phyloP scores from a whole-genome alignment of 1,140 invertebrate genomes.

The Formica exsecta region DNA sequence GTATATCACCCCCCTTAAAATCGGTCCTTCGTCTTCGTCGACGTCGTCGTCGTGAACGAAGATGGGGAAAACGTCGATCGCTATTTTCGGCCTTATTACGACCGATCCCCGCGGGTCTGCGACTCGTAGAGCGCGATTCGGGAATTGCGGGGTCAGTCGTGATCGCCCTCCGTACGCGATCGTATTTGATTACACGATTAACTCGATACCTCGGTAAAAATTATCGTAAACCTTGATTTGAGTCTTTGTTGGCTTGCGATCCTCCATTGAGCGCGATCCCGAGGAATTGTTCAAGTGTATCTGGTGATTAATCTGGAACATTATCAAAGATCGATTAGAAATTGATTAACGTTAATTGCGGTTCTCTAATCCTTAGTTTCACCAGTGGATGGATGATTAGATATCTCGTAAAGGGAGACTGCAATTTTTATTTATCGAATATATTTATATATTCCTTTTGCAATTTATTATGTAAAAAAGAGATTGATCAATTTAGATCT shows the following conservation, averaged over 20 bases:
- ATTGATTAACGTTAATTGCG: neutral
- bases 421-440: neutral
- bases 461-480: neutral
- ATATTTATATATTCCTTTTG: neutral
- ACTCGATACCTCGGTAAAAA: neutral
- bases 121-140: constrained; percentile 20
- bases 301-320: constrained; percentile 3
- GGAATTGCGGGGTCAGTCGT: constrained; percentile 58
- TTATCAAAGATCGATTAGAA: neutral
- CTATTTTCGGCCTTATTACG: constrained; percentile 84
- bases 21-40: constrained; percentile 71
- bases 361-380: neutral
- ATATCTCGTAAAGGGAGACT: neutral
- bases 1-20: constrained; percentile 76
- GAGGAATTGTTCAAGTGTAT: neutral
- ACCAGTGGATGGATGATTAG: neutral
- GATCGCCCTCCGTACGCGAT: constrained; percentile 58
- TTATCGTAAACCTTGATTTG: neutral
- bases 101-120: constrained; percentile 61
- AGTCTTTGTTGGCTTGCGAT: neutral
- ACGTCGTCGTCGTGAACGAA: constrained; percentile 72
- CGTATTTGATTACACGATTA: constrained; percentile 33
- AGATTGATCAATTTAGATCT: no score
- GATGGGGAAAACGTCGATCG: constrained; percentile 81
- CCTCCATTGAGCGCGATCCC: neutral